Evolutionary conservation across 2,888 invertebrate genomes (phyloP).

Genomic region (Dynastes grantii): DNA sequence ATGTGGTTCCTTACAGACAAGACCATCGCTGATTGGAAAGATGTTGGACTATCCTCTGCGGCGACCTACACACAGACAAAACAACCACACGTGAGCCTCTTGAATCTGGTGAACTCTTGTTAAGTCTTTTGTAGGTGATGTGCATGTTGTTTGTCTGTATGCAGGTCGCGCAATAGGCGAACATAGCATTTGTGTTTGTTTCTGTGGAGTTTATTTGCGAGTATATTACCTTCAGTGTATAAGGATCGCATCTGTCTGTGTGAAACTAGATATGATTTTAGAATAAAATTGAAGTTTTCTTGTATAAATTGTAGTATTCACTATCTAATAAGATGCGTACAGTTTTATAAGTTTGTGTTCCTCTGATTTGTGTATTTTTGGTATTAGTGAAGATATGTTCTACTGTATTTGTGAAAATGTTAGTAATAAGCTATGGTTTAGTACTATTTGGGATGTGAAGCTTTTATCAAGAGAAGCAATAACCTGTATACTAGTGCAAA

Average conservation of each 20-base stretch:
- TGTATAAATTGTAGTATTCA: conserved; percentile 20
- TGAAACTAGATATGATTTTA: conserved; percentile 41
- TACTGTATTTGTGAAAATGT: conserved; percentile 20
- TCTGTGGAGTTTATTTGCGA: conserved; percentile 52
- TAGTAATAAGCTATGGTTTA: conserved; percentile 37
- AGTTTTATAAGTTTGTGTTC: conserved; percentile 43
- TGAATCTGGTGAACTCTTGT: conserved; percentile 58
- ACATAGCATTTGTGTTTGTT: conserved; percentile 57
- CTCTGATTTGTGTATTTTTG: conserved; percentile 39
- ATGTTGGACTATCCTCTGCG: conserved; percentile 62
- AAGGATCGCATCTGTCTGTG: conserved; percentile 54
- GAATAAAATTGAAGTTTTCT: conserved; percentile 32
- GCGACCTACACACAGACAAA: conserved; percentile 77
- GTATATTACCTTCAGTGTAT: conserved; percentile 50
- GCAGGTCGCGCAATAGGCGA: conserved; percentile 67
- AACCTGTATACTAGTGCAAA: not conserved
- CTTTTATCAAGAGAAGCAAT: conserved; percentile 17
- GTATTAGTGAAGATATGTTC: conserved; percentile 36
- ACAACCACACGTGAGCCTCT: conserved; percentile 71
- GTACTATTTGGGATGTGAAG: conserved; percentile 7
- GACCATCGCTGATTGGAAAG: conserved; percentile 30
- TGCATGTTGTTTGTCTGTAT: conserved; percentile 72
- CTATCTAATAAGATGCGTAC: conserved; percentile 17
- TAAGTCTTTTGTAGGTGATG: conserved; percentile 67
- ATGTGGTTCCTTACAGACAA: conserved; percentile 38